Percentiles rank a stretch among this genome's conserved stretches.
phyloP scores from a whole-genome alignment of 2,888 invertebrate genomes.

The Chalcis sispes region DNA sequence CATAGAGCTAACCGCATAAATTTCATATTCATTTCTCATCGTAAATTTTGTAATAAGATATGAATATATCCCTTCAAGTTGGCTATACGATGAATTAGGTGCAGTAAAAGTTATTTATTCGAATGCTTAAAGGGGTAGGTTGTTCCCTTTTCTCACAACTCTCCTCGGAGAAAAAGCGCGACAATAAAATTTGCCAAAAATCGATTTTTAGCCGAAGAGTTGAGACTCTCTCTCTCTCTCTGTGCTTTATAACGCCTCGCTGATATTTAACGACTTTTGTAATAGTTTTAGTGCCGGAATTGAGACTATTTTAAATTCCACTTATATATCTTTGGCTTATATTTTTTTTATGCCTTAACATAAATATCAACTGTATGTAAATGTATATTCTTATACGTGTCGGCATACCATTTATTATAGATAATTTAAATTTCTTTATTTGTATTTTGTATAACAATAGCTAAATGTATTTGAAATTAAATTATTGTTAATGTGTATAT shows the following conservation, averaged over 20 bases:
- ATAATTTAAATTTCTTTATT: too few relatives aligned
- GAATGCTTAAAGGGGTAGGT: constrained; percentile 1
- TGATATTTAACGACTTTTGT: not conserved
- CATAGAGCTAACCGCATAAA: constrained; percentile 38
- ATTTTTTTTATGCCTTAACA: too few relatives aligned
- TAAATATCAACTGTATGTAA: too few relatives aligned
- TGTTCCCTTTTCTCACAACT: not conserved
- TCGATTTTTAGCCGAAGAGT: not conserved
- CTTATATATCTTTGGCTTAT: too few relatives aligned
- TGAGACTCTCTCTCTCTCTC: too few relatives aligned
- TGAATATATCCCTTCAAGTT: not conserved
- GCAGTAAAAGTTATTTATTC: constrained; percentile 49
- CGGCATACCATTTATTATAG: too few relatives aligned
- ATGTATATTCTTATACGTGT: too few relatives aligned
- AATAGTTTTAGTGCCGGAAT: not conserved
- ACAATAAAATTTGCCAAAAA: constrained; percentile 24
- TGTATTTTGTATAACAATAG: too few relatives aligned
- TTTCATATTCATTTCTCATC: constrained; percentile 28
- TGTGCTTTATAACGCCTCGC: not conserved
- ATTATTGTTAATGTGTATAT: too few relatives aligned
- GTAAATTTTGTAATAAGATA: constrained; percentile 24
- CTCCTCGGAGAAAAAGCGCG: not conserved
- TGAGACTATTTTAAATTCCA: too few relatives aligned
- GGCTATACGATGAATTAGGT: constrained; percentile 34
- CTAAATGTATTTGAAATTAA: too few relatives aligned